Evolutionary conservation across 2,113 vertebrate species (phyloP).

Genomic region (Macaca nemestrina): DNA sequence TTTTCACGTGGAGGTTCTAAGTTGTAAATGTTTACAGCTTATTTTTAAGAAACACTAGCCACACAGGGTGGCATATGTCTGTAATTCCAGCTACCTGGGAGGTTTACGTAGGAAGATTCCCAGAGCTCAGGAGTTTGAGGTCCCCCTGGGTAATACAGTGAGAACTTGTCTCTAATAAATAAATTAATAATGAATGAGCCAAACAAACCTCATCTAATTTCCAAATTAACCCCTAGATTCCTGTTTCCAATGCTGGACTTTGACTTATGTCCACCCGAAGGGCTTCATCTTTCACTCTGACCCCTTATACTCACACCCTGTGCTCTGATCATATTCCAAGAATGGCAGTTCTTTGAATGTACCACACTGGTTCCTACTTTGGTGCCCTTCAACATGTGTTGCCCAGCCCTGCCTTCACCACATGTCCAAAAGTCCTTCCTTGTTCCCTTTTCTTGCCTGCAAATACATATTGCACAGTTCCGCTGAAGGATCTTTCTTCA

Average conservation of each 20-base stretch:
- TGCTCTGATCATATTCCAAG: not conserved
- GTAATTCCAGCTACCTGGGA: not conserved
- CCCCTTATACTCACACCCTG: not conserved
- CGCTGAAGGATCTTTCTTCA: not conserved
- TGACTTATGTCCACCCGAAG: not conserved
- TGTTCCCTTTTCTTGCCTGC: not conserved
- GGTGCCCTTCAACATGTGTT: too few species aligned
- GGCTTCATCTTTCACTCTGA: not conserved
- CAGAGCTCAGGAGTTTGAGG: not conserved
- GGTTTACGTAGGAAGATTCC: not conserved
- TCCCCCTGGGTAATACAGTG: not conserved
- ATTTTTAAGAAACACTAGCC: not conserved
- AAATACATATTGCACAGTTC: not conserved
- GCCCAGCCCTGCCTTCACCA: not conserved
- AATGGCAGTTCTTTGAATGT: not conserved
- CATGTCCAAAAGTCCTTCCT: not conserved
- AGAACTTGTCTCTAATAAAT: not conserved
- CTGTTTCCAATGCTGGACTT: not conserved
- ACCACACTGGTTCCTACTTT: not conserved
- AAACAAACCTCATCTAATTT: slow-evolving; percentile 12
- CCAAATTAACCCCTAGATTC: not conserved
- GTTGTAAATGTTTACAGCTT: not conserved
- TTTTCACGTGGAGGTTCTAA: not conserved
- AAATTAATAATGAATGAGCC: not conserved
- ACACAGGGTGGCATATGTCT: not conserved